Evolutionary conservation across 2,888 invertebrate species (phyloP).

Genomic region (Amphipyra tragopoginis): DNA sequence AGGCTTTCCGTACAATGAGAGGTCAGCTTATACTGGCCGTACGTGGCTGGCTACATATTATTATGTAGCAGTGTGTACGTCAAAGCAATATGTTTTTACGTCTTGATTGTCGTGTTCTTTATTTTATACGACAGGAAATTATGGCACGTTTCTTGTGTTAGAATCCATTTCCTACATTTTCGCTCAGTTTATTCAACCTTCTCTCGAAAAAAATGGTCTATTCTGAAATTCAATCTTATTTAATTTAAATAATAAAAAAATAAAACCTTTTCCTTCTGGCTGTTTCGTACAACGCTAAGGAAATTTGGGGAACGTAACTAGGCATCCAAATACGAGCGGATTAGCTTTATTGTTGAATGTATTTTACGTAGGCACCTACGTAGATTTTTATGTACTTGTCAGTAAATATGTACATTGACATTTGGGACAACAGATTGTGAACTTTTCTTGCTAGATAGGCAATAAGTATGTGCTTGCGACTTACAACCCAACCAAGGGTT

Average conservation of each 20-base stretch:
- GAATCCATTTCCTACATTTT: conserved; percentile 20
- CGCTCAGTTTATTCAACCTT: conserved; percentile 17
- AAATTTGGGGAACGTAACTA: conserved; percentile 14
- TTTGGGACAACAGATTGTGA: no score
- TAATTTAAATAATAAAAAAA: conserved; percentile 19
- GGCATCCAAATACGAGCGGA: conserved; percentile 24
- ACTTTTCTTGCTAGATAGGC: no score
- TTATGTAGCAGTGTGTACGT: neutral
- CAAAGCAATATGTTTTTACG: conserved; percentile 6
- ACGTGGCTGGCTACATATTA: no score
- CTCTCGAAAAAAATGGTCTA: neutral
- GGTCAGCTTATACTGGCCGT: no score
- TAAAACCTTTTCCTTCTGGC: conserved; percentile 20
- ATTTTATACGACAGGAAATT: conserved; percentile 30
- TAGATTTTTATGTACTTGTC: neutral
- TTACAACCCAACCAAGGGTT: neutral
- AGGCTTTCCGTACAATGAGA: no score
- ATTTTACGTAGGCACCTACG: neutral
- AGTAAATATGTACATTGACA: neutral
- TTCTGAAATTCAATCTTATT: conserved; percentile 19
- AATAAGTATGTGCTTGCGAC: no score
- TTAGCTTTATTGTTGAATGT: conserved; percentile 23
- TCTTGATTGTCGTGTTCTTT: conserved; percentile 22
- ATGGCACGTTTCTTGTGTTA: conserved; percentile 24
- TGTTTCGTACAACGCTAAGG: conserved; percentile 6